These are phyloP conservation scores for Papilio xuthus DNA, from an alignment of 1,140 invertebrate genomes.

Conservation along the genomic window DNA sequence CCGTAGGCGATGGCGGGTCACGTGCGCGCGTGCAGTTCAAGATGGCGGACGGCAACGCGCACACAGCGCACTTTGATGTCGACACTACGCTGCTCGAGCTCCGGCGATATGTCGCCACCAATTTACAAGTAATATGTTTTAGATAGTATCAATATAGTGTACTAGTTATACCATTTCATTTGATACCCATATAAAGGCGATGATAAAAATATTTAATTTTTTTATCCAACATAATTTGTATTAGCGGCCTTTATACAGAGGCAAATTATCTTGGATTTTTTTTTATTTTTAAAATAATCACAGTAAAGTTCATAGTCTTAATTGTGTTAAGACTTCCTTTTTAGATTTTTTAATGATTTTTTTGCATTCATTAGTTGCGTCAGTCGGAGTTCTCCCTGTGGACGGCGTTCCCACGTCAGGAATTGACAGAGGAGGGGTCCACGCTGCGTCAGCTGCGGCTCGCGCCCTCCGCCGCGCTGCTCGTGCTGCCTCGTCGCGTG, in stretches of 20 bases:
- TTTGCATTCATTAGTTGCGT: constrained; percentile 48
- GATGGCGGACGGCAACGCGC: constrained; percentile 88
- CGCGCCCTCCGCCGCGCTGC: constrained; percentile 89
- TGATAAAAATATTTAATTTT: too few species aligned
- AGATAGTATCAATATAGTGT: too few species aligned
- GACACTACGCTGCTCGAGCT: constrained; percentile 82
- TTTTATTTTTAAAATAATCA: too few species aligned
- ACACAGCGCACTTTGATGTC: constrained; percentile 85
- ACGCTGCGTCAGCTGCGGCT: constrained; percentile 86
- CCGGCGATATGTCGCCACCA: constrained; percentile 82
- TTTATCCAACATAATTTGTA: too few species aligned
- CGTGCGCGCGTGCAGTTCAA: constrained; percentile 90
- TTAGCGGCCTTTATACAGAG: too few species aligned
- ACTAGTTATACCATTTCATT: too few species aligned
- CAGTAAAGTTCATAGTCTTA: too few species aligned
- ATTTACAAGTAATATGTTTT: constrained; percentile 78
- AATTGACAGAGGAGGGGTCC: constrained; percentile 86
- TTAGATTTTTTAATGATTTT: too few species aligned
- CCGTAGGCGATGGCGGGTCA: constrained; percentile 49
- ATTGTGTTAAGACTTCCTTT: neutral
- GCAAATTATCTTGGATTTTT: too few species aligned
- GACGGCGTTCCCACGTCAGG: constrained; percentile 89
- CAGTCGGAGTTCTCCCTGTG: constrained; percentile 83
- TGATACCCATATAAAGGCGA: too few species aligned
- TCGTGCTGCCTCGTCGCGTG: constrained; percentile 85